Evolutionary conservation across 2,797 vertebrate species (phyloP).

Genomic region (Micromesistius poutassou): DNA sequence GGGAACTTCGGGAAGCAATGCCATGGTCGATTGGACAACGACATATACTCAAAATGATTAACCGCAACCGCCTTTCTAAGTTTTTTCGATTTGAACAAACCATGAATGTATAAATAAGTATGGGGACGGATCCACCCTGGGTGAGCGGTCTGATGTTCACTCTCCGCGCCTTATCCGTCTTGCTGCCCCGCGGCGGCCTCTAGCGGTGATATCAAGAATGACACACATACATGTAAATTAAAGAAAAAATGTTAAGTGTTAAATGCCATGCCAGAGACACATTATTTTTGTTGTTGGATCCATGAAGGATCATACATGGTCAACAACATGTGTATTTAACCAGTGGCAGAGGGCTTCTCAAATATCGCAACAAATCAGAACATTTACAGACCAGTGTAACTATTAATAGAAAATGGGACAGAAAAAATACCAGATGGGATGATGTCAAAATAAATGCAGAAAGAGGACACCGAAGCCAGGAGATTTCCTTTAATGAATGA

Average conservation of each 20-base stretch:
- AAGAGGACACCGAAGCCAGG: constrained; percentile 24
- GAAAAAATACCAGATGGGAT: too few species aligned
- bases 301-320: too few species aligned
- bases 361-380: too few species aligned
- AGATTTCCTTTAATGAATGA: constrained; percentile 82
- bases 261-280: background rate
- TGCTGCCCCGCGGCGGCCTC: background rate
- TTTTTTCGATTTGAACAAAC: too few species aligned
- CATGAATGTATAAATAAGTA: background rate
- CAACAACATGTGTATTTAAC: background rate
- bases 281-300: too few species aligned
- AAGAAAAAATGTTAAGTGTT: background rate
- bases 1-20: background rate
- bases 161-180: background rate
- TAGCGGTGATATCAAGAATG: background rate
- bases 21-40: background rate
- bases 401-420: background rate
- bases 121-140: background rate
- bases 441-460: background rate
- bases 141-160: background rate
- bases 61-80: too few species aligned
- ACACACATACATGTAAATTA: background rate
- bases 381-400: background rate
- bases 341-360: too few species aligned
- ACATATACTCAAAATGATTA: too few species aligned